Evolutionary conservation across 2,888 invertebrate species (phyloP).

Genomic region (Thecocarcelia acutangulata): DNA sequence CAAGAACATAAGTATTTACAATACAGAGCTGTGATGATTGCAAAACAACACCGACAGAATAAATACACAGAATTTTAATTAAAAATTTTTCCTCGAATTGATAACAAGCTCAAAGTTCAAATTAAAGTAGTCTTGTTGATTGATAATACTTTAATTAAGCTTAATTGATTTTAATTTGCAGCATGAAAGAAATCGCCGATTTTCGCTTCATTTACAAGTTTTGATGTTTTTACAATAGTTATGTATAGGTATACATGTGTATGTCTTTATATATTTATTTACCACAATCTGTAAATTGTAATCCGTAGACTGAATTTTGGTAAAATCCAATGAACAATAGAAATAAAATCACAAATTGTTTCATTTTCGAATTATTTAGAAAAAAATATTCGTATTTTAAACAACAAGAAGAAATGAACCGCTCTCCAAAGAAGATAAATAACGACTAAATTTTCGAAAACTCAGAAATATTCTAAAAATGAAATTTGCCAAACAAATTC

Average conservation of each 20-base stretch:
- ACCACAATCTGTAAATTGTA: constrained; percentile 80
- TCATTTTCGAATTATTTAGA: constrained; percentile 72
- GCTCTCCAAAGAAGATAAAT: constrained; percentile 67
- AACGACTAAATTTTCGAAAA: constrained; percentile 70
- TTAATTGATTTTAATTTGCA: constrained; percentile 50
- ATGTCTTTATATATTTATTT: constrained; percentile 63
- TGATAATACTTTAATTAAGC: constrained; percentile 49
- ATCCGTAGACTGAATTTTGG: constrained; percentile 70
- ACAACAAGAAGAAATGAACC: constrained; percentile 48
- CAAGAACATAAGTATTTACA: too few relatives aligned
- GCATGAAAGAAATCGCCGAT: neutral
- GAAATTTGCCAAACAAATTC: constrained; percentile 9
- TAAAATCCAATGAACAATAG: constrained; percentile 71
- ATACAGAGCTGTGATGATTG: too few relatives aligned
- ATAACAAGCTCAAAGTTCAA: constrained; percentile 23
- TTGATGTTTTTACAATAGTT: neutral
- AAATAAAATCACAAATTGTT: constrained; percentile 72
- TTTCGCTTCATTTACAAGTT: neutral
- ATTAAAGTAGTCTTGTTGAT: constrained; percentile 27
- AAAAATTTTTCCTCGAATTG: neutral
- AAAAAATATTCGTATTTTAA: constrained; percentile 23
- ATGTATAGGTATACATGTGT: too few relatives aligned
- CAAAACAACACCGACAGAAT: too few relatives aligned
- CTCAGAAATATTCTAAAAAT: constrained; percentile 45
- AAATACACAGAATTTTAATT: constrained; percentile 1